Percentiles rank a stretch among this genome's conserved stretches.
Evolutionary conservation across 2,888 invertebrate genomes (phyloP).

Genomic region (Oscheius onirici): DNA sequence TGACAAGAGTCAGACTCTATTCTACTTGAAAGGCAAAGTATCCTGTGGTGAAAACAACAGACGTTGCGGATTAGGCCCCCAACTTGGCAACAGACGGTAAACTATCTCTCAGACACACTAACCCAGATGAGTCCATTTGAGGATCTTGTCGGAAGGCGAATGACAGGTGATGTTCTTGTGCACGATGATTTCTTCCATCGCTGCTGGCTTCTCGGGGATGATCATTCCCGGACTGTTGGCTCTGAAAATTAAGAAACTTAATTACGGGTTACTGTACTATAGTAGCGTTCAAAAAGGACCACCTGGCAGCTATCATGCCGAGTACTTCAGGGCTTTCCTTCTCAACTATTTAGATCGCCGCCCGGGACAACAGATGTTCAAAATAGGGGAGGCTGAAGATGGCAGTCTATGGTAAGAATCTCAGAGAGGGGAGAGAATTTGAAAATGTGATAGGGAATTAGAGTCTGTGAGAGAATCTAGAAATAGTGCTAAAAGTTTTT

Average conservation of each 20-base stretch:
- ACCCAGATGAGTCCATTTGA: slow-evolving; percentile 55
- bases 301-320: slow-evolving; percentile 1
- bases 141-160: slow-evolving; percentile 50
- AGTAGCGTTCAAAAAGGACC: background rate
- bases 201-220: slow-evolving; percentile 6
- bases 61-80: slow-evolving; percentile 12
- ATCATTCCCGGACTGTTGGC: background rate
- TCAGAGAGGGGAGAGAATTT: no score
- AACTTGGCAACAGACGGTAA: slow-evolving; percentile 17
- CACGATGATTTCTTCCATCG: slow-evolving; percentile 29
- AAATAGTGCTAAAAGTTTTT: no score
- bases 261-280: background rate
- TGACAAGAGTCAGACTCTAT: slow-evolving; percentile 10
- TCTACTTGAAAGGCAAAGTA: background rate
- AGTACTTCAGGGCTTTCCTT: slow-evolving; percentile 3
- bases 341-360: slow-evolving; percentile 8
- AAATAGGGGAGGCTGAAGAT: background rate
- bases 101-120: background rate
- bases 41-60: slow-evolving; percentile 14
- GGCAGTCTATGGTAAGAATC: no score
- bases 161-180: slow-evolving; percentile 35
- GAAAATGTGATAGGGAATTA: no score
- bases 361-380: slow-evolving; percentile 16
- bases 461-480: no score
- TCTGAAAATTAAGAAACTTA: slow-evolving; percentile 8